Evolutionary conservation across 2,797 vertebrate species (phyloP), one percentile per base, ranked within the genome.

Genomic region (Sternarchorhynchus goeldii): DNA sequence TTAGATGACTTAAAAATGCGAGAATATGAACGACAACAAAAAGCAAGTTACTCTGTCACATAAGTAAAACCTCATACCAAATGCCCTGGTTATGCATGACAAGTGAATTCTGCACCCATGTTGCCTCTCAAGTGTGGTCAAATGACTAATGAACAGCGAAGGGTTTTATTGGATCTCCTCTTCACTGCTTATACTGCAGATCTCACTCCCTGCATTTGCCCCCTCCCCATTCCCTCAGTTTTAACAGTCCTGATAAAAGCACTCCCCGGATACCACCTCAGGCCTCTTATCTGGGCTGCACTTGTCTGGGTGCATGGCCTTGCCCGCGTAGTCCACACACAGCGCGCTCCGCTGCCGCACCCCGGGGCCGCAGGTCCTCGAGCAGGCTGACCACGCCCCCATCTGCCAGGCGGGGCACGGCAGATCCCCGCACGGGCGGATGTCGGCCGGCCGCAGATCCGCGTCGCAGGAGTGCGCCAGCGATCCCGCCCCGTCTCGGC

Each of bases 321-420:
- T 88, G 0, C 93, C 95, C 0, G 89, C 68, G 81, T 95, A 95
- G 87, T 95, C 94, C 73, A 93, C 90, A 85, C 93, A 97, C 36
- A 94, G 86, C 75, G 92, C 81, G 2, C 88, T 93, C 79, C 94
- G 94, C 0, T 81, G 92, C 77, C 93, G 91, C 78, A 91, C 82
- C 0, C 96, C 94, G n/a, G 88, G 86, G 31, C 94, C 94, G 25
- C 94, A 94, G 66, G 92, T 95, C 84, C 89, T 91, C 72, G 95
- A 97, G 88, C 96, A 97, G 4, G 91, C 87, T 2, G 94, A 95
- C 94, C 95, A 96, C 0, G 91, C 91, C 0, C 94, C 92, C 87
- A 93, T 85, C 83, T 94, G 93, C 97, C 96, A 98, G 2, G 95
- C 93, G 0, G 96, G 95, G 76, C 97, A 98, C 0, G 94, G 96